Evolutionary conservation across 37 sponge, comb jelly and placozoan genomes (phyloP).

Genomic region (Hexactinellida sp.): DNA sequence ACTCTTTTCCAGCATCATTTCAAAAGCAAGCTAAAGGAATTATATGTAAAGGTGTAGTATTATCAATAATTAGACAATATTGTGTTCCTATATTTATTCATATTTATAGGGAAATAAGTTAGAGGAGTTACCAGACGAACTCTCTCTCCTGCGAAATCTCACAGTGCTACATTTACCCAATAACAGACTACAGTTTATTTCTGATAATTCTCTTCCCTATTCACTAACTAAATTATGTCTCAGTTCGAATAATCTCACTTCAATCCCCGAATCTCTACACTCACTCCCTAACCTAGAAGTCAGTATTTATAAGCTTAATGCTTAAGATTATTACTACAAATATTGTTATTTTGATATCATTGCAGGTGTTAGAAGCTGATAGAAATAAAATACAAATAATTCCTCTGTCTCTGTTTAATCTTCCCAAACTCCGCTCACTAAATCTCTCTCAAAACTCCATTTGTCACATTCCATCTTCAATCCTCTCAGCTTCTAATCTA

Average conservation of each 20-base stretch:
- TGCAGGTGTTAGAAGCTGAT: background rate
- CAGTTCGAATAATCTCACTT: background rate
- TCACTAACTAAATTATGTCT: background rate
- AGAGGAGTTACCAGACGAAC: background rate
- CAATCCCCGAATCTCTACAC: background rate
- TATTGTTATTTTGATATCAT: background rate
- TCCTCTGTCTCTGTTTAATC: background rate
- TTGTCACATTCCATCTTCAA: background rate
- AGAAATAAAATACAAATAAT: background rate
- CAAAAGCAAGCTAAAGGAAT: background rate
- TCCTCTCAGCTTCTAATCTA: background rate
- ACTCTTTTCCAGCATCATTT: background rate
- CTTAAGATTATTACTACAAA: background rate
- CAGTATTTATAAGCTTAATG: background rate
- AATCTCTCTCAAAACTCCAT: background rate
- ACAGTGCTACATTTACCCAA: background rate
- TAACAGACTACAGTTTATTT: constrained; percentile 9
- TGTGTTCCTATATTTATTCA: background rate
- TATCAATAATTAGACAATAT: background rate
- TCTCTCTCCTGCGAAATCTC: background rate
- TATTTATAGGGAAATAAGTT: background rate
- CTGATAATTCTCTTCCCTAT: background rate
- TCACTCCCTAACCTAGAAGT: background rate
- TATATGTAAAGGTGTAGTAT: background rate
- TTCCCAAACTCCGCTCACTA: background rate